Evolutionary conservation across 2,797 vertebrate genomes (phyloP).

Genomic region (Platyrinchus mystaceus): DNA sequence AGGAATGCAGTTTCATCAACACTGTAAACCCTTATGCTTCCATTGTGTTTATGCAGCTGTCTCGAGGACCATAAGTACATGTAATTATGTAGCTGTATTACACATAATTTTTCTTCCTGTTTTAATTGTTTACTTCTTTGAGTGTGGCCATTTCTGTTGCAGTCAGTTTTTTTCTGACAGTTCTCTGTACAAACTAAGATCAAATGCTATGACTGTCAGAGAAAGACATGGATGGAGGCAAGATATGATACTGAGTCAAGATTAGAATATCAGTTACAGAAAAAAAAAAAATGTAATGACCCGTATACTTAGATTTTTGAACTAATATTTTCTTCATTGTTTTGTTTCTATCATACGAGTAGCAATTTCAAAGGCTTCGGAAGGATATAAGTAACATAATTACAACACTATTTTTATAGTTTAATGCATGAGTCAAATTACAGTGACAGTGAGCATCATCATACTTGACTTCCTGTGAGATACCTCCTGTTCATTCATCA

Average conservation of each 20-base stretch:
- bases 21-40: not conserved
- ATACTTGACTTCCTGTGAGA: not conserved
- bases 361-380: not conserved
- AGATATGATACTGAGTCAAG: not conserved
- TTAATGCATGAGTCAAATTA: not conserved
- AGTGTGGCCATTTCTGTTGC: constrained; percentile 1
- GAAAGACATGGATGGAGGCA: not conserved
- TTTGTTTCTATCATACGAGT: not conserved
- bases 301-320: not conserved
- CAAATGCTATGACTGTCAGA: not conserved
- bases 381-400: not conserved
- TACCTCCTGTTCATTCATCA: not conserved
- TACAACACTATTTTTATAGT: not conserved
- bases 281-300: not conserved
- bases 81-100: not conserved
- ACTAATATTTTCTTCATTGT: not conserved
- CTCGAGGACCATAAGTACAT: not conserved
- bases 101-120: not conserved
- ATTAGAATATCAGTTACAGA: not conserved
- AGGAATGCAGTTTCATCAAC: not conserved
- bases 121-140: not conserved
- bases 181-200: not conserved
- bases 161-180: not conserved
- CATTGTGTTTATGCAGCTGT: not conserved
- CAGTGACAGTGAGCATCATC: not conserved